Evolutionary conservation across 2,888 invertebrate genomes (phyloP).

Genomic region (Polymixis flavicincta): DNA sequence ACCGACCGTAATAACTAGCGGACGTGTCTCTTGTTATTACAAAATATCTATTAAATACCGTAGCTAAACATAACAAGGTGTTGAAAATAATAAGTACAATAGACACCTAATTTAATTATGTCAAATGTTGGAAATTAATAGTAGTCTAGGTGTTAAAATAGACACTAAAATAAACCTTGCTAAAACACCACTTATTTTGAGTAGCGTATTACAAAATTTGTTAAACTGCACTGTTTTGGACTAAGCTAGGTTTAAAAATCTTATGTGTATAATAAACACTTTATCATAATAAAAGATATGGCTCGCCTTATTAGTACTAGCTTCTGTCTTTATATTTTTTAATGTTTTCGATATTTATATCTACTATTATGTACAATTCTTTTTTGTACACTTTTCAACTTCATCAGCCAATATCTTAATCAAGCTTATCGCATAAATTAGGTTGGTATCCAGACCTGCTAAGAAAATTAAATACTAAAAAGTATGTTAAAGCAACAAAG

Average conservation of each 20-base stretch:
- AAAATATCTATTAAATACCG: conserved; percentile 66
- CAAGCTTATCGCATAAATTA: conserved; percentile 17
- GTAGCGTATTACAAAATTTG: background rate
- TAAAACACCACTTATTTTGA: background rate
- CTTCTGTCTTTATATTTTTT: background rate
- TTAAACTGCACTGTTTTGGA: background rate
- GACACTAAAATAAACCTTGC: background rate
- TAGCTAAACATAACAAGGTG: conserved; percentile 33
- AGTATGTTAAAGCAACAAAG: background rate
- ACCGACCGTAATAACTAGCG: conserved; percentile 70
- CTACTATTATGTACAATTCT: no score
- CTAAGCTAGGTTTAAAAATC: background rate
- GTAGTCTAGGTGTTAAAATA: conserved; percentile 2
- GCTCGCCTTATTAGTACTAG: background rate
- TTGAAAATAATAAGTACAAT: conserved; percentile 37
- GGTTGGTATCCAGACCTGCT: conserved; percentile 22
- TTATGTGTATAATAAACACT: background rate
- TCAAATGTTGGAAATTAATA: background rate
- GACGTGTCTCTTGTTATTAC: conserved; percentile 74
- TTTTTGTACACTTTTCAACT: conserved; percentile 12
- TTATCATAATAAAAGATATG: no score
- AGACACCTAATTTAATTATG: conserved; percentile 23
- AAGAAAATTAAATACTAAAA: conserved; percentile 20
- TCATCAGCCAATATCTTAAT: conserved; percentile 24
- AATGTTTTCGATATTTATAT: background rate